Percentiles rank a stretch among this genome's conserved stretches.
phyloP scores from a whole-genome alignment of 2,888 invertebrate species.

The Epinotia ramella region DNA sequence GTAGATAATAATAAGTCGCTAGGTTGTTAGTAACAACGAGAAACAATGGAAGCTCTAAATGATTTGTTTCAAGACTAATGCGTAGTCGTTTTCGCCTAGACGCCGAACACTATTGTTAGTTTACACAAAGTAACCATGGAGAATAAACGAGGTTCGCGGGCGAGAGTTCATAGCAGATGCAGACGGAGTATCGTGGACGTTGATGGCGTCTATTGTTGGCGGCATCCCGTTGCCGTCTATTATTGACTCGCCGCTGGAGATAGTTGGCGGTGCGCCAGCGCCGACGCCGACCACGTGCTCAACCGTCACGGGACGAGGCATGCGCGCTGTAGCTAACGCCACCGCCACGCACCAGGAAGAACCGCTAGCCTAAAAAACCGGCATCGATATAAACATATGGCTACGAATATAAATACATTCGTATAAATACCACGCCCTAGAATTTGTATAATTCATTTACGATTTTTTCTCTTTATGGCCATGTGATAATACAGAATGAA shows the following conservation, averaged over 20 bases:
- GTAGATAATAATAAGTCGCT: constrained; percentile 16
- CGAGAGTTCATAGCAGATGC: constrained; percentile 41
- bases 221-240: constrained; percentile 83
- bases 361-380: constrained; percentile 56
- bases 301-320: constrained; percentile 76
- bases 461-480: neutral
- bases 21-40: constrained; percentile 1
- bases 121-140: neutral
- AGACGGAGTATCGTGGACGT: constrained; percentile 54
- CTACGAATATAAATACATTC: constrained; percentile 44
- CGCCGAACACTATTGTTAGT: neutral
- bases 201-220: constrained; percentile 83
- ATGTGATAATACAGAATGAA: neutral
- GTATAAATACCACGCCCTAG: constrained; percentile 24
- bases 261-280: constrained; percentile 81
- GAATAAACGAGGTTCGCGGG: constrained; percentile 14
- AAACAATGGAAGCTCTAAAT: constrained; percentile 6
- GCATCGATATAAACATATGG: constrained; percentile 47
- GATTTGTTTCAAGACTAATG: neutral
- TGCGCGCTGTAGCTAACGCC: constrained; percentile 59
- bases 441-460: constrained; percentile 13
- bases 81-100: neutral
- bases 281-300: constrained; percentile 78
- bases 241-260: constrained; percentile 85
- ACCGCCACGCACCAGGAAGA: constrained; percentile 51